Evolutionary conservation across 2,888 invertebrate species (phyloP).

Genomic region (Parnassius glacialis): DNA sequence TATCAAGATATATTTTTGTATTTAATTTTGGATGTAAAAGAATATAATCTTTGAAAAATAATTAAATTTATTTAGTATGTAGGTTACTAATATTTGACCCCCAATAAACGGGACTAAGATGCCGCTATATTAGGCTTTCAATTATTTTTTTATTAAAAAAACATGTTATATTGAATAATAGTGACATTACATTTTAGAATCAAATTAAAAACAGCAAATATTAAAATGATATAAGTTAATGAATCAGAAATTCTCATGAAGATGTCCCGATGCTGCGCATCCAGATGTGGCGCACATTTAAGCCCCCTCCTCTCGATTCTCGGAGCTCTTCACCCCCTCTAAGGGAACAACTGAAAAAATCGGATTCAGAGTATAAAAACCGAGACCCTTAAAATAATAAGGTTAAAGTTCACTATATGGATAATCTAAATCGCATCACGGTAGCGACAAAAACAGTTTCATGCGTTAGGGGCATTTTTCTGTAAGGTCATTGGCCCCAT

Average conservation of each 20-base stretch:
- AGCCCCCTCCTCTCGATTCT: constrained; percentile 46
- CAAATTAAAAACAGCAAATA: constrained; percentile 19
- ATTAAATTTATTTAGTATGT: too few relatives aligned
- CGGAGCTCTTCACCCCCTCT: constrained; percentile 52
- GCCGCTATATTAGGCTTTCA: too few relatives aligned
- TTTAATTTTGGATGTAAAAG: too few relatives aligned
- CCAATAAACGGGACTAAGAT: too few relatives aligned
- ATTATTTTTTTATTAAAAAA: neutral
- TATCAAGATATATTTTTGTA: too few relatives aligned
- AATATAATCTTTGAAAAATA: too few relatives aligned
- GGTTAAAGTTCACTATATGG: constrained; percentile 34
- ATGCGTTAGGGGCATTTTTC: constrained; percentile 45
- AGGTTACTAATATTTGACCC: too few relatives aligned
- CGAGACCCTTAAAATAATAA: constrained; percentile 39
- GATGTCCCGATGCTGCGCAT: constrained; percentile 43
- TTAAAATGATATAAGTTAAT: constrained; percentile 47
- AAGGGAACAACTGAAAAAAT: constrained; percentile 72
- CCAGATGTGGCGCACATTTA: constrained; percentile 73
- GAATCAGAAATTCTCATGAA: constrained; percentile 77
- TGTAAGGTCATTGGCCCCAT: constrained; percentile 54
- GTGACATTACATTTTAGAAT: too few relatives aligned
- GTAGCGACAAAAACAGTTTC: constrained; percentile 30
- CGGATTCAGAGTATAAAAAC: constrained; percentile 42
- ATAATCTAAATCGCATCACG: constrained; percentile 15
- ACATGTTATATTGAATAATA: neutral